Percentiles rank a stretch among this genome's conserved stretches.
Evolutionary conservation across 2,888 invertebrate species (phyloP).

Genomic region (Drosophila helvetica): DNA sequence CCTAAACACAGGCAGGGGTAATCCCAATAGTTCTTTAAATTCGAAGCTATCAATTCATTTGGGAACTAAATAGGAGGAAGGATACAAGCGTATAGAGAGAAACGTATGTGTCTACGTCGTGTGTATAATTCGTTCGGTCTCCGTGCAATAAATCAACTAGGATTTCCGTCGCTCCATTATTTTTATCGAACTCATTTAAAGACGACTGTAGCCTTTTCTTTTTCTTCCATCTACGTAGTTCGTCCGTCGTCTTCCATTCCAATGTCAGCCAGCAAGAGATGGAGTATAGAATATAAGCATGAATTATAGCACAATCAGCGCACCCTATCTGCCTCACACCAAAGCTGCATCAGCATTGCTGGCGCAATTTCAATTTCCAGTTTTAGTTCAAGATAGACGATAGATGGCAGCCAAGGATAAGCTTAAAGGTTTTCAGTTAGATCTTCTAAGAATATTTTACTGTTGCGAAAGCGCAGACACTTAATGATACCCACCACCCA

Average conservation of each 20-base stretch:
- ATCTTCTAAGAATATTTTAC: conserved; percentile 30
- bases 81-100: background rate
- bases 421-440: conserved; percentile 31
- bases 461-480: background rate
- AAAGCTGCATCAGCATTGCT: conserved; percentile 52
- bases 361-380: conserved; percentile 59
- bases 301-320: conserved; percentile 78
- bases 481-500: background rate
- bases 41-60: conserved; percentile 58
- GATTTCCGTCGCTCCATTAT: conserved; percentile 75
- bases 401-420: conserved; percentile 12
- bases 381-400: conserved; percentile 22
- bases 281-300: conserved; percentile 67
- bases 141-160: conserved; percentile 78
- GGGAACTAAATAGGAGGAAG: conserved; percentile 31
- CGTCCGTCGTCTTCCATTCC: conserved; percentile 30
- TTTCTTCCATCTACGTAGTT: conserved; percentile 60
- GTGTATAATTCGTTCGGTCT: conserved; percentile 67
- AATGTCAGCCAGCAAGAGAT: conserved; percentile 28
- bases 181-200: conserved; percentile 73
- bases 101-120: conserved; percentile 37
- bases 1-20: conserved; percentile 7
- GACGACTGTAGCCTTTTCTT: conserved; percentile 66
- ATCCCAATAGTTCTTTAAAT: conserved; percentile 56
- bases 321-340: conserved; percentile 62